Percentiles rank a stretch among this genome's conserved stretches.
Evolutionary conservation across 1,140 invertebrate species (phyloP).

Genomic region (Drosophila gunungcola): DNA sequence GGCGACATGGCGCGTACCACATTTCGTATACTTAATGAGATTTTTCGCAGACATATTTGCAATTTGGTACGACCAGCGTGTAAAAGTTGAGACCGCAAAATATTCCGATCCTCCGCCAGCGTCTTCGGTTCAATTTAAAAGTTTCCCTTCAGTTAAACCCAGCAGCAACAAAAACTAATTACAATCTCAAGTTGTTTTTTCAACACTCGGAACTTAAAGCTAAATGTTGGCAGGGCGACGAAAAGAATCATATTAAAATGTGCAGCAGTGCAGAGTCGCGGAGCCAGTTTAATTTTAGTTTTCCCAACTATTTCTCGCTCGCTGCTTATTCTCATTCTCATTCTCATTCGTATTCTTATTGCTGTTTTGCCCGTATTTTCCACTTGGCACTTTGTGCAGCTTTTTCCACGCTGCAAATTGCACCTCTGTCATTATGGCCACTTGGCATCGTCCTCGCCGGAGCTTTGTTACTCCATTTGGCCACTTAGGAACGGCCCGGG

Average conservation of each 20-base stretch:
- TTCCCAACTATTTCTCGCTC: conserved; percentile 67
- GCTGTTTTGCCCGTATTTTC: conserved; percentile 64
- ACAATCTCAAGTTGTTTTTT: conserved; percentile 83
- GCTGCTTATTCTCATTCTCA: conserved; percentile 31
- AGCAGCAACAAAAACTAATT: conserved; percentile 81
- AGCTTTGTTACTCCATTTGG: conserved; percentile 58
- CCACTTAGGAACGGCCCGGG: conserved; percentile 48
- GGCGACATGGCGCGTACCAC: conserved; percentile 44
- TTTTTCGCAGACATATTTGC: conserved; percentile 78
- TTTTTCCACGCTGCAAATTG: conserved; percentile 55
- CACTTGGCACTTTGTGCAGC: conserved; percentile 67
- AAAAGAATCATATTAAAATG: conserved; percentile 70
- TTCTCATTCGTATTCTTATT: conserved; percentile 36
- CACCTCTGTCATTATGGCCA: conserved; percentile 79
- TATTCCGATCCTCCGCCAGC: conserved; percentile 38
- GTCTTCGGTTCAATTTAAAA: conserved; percentile 73
- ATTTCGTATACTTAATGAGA: conserved; percentile 78
- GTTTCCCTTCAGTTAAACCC: conserved; percentile 69
- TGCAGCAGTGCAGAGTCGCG: conserved; percentile 14
- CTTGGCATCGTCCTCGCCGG: conserved; percentile 54
- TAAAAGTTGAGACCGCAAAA: conserved; percentile 67
- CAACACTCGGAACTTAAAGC: conserved; percentile 70
- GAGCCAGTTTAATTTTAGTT: conserved; percentile 76
- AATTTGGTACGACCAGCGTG: conserved; percentile 59
- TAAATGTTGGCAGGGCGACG: conserved; percentile 24